Evolutionary conservation across 2,113 vertebrate species (phyloP).

Genomic region (Aptenodytes forsteri): DNA sequence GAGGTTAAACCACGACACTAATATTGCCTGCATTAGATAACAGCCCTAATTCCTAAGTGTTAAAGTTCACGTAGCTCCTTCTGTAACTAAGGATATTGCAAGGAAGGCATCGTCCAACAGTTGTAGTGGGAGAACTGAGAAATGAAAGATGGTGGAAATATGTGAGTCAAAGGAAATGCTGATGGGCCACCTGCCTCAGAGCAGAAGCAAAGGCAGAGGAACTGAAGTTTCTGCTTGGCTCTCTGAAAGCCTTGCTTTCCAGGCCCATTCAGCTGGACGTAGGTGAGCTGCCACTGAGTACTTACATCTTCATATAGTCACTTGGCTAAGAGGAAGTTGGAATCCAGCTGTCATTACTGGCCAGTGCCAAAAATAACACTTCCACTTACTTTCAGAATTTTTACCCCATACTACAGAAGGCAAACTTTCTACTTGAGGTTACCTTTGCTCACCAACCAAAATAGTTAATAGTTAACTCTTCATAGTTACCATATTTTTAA

Average conservation of each 20-base stretch:
- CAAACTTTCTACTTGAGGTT: not conserved
- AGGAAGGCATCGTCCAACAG: not conserved
- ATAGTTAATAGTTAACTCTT: not conserved
- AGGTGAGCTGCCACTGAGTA: not conserved
- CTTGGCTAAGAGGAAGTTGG: not conserved
- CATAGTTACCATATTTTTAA: not conserved
- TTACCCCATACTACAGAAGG: not conserved
- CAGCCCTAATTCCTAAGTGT: not conserved
- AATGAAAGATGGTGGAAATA: not conserved
- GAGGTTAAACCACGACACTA: not conserved
- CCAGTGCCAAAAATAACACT: not conserved
- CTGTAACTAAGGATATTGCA: not conserved
- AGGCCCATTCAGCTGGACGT: rapidly evolving
- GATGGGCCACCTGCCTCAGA: not conserved
- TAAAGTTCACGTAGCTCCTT: not conserved
- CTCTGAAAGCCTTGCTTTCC: not conserved
- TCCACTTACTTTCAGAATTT: not conserved
- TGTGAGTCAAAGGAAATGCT: not conserved
- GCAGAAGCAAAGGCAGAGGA: not conserved
- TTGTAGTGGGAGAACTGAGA: not conserved
- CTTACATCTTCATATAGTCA: not conserved
- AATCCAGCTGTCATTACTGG: not conserved
- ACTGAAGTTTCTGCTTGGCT: not conserved
- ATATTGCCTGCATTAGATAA: not conserved
- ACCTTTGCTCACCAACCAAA: not conserved